These are phyloP conservation scores for Leuciscus waleckii DNA, from an alignment of 2,797 vertebrate genomes.

Conservation along the genomic window DNA sequence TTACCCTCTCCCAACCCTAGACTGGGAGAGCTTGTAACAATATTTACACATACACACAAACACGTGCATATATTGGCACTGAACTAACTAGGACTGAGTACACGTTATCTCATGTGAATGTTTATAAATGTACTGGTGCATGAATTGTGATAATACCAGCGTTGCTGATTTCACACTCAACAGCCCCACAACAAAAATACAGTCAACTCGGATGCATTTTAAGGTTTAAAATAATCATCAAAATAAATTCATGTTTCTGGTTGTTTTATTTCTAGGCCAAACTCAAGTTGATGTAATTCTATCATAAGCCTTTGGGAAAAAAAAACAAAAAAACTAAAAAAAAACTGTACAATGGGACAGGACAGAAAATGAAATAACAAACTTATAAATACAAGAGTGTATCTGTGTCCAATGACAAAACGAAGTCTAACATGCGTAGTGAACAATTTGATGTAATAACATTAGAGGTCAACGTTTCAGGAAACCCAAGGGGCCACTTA, in stretches of 20 bases:
- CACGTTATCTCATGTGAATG: constrained; percentile 51
- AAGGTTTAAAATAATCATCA: background rate
- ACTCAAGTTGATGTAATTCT: constrained; percentile 90
- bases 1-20: too few relatives aligned
- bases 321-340: constrained; percentile 69
- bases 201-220: background rate
- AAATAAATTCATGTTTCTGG: constrained; percentile 62
- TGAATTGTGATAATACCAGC: background rate
- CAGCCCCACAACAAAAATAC: background rate
- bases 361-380: constrained; percentile 83
- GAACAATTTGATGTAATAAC: constrained; percentile 78
- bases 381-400: constrained; percentile 91
- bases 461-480: constrained; percentile 68
- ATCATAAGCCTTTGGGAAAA: constrained; percentile 90
- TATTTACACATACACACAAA: too few relatives aligned
- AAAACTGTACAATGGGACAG: constrained; percentile 87
- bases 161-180: background rate
- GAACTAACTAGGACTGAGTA: constrained; percentile 41
- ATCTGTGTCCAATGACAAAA: constrained; percentile 87
- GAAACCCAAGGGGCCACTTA: constrained; percentile 62
- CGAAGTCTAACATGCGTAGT: constrained; percentile 83
- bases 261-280: constrained; percentile 92
- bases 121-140: constrained; percentile 57
- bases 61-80: background rate
- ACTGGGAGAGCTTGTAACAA: too few relatives aligned